These are phyloP conservation scores for Chaitophorus viminalis DNA, from an alignment of 2,888 invertebrate species.

Conservation along the genomic window DNA sequence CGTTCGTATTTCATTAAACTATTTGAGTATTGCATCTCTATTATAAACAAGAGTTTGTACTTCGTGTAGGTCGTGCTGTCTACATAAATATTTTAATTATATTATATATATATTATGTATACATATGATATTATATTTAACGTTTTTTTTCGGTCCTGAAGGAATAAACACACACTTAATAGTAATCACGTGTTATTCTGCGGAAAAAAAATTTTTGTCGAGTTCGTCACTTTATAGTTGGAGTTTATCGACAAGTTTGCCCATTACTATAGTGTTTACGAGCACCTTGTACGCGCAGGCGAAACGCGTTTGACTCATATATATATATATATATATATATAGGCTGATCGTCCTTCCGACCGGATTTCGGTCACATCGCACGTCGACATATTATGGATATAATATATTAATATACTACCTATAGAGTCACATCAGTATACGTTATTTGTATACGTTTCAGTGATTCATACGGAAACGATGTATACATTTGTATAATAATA, in stretches of 20 bases:
- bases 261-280: conserved; percentile 17
- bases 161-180: not conserved
- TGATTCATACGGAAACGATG: not conserved
- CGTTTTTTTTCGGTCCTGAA: not conserved
- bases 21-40: not conserved
- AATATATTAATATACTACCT: not conserved
- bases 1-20: not conserved
- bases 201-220: not conserved
- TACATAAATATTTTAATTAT: too few species aligned
- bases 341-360: conserved; percentile 12
- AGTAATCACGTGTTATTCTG: not conserved
- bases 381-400: not conserved
- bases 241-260: conserved; percentile 20
- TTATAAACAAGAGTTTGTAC: not conserved
- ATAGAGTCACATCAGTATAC: not conserved
- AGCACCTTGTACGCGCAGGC: not conserved
- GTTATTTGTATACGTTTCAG: not conserved
- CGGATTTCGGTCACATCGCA: conserved; percentile 2
- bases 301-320: not conserved
- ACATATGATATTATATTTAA: too few species aligned
- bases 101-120: too few species aligned
- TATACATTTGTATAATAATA: too few species aligned
- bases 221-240: conserved; percentile 16
- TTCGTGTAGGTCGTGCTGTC: not conserved
- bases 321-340: too few species aligned